Evolutionary conservation across 2,888 invertebrate genomes (phyloP), one percentile per base, ranked within the genome.

Genomic region (Amiota communis): DNA sequence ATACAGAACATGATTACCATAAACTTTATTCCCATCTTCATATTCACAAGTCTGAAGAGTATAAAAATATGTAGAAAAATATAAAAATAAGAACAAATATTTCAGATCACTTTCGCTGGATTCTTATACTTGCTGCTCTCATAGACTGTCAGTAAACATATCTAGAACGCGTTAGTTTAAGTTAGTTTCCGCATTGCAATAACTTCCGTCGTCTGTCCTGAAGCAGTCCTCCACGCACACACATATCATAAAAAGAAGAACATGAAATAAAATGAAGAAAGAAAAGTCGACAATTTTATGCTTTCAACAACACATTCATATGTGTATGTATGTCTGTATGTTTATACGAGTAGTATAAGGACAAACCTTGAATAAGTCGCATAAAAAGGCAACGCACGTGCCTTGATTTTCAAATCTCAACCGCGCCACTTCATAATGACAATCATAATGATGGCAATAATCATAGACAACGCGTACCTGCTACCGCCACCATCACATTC

Each of bases 381-480:
- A 84, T 83, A 83, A 82, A 84, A 82, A 82, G 79, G 82, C 79
- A 84, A 80, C 79, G 84, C 76, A 83, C 83, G 83, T 83, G 83
- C 84, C 81, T 77, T 81, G 83, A 83, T 82, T 83, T 83, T 78
- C 76, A 83, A 83, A 83, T 83, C 65, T 70, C 73, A 53, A 23
- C 49, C 63, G 81, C 82, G 77, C 83, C 13, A 13, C 13, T 84
- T 84, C 83, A 83, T 82, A 84, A 83, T 83, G 65, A 65, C 65
- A 83, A 80, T 81, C 82, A 83, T 83, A 84, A 83, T 83, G 84
- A 81, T 80, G 82, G 84, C 82, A 83, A 83, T 83, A 83, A 83
- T 83, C 84, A 83, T 84, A 83, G 84, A 82, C 79, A 84, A 81
- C 80, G 78, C 84, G 76, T 80, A 83, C 79, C 78, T 74, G 77